phyloP scores from a whole-genome alignment of 2,797 vertebrate genomes.

The Peromyscus attwateri region DNA sequence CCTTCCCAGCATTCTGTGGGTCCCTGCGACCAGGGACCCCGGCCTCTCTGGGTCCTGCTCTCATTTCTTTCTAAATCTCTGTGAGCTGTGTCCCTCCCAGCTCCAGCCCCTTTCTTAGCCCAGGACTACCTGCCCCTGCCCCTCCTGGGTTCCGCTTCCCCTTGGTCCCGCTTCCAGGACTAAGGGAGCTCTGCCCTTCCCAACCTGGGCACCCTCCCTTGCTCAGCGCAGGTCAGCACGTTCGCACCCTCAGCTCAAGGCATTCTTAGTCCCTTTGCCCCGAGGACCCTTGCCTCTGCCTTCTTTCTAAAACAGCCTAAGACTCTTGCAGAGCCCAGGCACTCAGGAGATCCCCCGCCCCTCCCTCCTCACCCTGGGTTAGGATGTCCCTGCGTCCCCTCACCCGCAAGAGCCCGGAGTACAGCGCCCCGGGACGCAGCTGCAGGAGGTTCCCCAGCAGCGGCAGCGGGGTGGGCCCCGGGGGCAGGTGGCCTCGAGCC shows the following conservation, averaged over 20 bases:
- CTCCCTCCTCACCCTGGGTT: neutral
- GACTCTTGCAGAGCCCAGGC: neutral
- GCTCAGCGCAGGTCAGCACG: neutral
- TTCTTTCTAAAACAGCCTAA: neutral
- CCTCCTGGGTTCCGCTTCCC: neutral
- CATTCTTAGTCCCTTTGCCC: slow-evolving; percentile 34
- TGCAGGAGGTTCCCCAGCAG: slow-evolving; percentile 87
- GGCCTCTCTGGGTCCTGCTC: neutral
- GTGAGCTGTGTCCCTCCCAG: neutral
- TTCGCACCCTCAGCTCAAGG: neutral
- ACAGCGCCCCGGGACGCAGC: slow-evolving; percentile 80
- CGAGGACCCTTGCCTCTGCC: slow-evolving; percentile 1
- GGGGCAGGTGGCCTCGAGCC: slow-evolving; percentile 79
- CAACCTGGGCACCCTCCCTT: neutral
- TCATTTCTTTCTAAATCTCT: neutral
- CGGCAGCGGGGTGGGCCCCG: slow-evolving; percentile 85
- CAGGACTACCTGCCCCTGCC: neutral
- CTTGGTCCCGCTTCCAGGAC: neutral
- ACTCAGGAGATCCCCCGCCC: neutral
- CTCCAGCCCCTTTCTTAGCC: neutral
- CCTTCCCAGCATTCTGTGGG: neutral
- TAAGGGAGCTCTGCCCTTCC: neutral
- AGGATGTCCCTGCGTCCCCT: slow-evolving; percentile 10
- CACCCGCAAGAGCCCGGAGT: slow-evolving; percentile 84
- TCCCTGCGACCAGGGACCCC: neutral